Evolutionary conservation across 2,888 invertebrate species (phyloP).

Genomic region (Dendrolimus pini): DNA sequence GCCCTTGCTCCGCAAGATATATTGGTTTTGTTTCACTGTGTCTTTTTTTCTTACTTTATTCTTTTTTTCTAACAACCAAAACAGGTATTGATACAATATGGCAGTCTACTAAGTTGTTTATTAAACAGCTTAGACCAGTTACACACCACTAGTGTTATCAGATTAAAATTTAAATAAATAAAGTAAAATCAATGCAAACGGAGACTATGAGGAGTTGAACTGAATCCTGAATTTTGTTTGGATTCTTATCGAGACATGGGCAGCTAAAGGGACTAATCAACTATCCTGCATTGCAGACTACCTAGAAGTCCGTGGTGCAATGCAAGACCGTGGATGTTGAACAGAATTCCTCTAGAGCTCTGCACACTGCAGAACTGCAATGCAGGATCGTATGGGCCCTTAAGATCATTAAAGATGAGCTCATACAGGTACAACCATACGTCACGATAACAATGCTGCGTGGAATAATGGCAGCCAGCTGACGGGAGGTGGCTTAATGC

Average conservation of each 20-base stretch:
- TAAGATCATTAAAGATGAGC: constrained; percentile 34
- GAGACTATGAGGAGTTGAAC: constrained; percentile 23
- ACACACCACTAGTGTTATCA: constrained; percentile 20
- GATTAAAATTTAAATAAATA: constrained; percentile 27
- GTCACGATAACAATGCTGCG: constrained; percentile 54
- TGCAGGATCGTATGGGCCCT: too few relatives aligned
- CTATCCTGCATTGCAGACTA: too few relatives aligned
- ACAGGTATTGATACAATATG: constrained; percentile 4
- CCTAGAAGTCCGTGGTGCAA: too few relatives aligned
- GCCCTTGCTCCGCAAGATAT: constrained; percentile 50
- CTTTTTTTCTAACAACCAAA: constrained; percentile 25
- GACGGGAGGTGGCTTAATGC: constrained; percentile 71
- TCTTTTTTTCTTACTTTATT: constrained; percentile 29
- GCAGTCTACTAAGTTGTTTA: not conserved
- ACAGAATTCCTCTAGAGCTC: too few relatives aligned
- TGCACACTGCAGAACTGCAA: too few relatives aligned
- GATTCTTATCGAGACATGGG: constrained; percentile 47
- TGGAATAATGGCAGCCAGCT: constrained; percentile 72
- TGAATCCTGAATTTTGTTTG: constrained; percentile 37
- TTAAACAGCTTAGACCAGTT: not conserved
- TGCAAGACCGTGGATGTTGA: too few relatives aligned
- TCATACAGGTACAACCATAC: constrained; percentile 55
- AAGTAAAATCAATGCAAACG: constrained; percentile 43
- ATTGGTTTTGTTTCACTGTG: constrained; percentile 34
- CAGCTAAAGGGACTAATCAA: constrained; percentile 16